Conservation (phyloP, 2,888 invertebrate species). For the Drosophila fulvimacula region DNA sequence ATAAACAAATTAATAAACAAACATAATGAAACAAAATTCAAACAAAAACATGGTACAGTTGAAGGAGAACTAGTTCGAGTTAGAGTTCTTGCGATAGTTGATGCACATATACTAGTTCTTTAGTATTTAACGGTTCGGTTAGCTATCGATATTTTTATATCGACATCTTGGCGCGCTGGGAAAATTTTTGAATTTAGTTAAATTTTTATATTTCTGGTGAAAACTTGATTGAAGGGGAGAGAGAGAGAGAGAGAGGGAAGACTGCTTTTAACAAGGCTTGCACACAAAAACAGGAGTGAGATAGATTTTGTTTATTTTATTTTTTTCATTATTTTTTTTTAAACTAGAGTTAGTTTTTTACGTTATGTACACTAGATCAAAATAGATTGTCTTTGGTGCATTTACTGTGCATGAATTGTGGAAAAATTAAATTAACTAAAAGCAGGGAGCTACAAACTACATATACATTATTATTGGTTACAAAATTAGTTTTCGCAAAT, state of each 20-base stretch:
- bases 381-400: neutral
- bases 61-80: constrained; percentile 1
- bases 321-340: neutral
- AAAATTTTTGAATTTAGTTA: neutral
- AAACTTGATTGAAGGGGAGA: neutral
- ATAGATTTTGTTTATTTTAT: neutral
- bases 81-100: neutral
- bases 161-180: neutral
- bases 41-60: neutral
- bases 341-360: neutral
- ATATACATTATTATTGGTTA: constrained; percentile 6
- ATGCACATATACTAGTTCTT: neutral
- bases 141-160: constrained; percentile 14
- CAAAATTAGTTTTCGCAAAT: constrained; percentile 12
- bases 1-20: constrained; percentile 27
- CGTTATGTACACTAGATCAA: neutral
- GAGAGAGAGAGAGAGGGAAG: too few relatives aligned
- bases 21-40: constrained; percentile 11
- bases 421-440: neutral
- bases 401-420: neutral
- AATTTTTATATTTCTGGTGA: neutral
- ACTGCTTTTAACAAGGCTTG: neutral
- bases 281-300: neutral
- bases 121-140: neutral
- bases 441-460: neutral